Base-by-base conservation (phyloP, 2,113 vertebrate genomes). In the Pleuronectes platessa region DNA sequence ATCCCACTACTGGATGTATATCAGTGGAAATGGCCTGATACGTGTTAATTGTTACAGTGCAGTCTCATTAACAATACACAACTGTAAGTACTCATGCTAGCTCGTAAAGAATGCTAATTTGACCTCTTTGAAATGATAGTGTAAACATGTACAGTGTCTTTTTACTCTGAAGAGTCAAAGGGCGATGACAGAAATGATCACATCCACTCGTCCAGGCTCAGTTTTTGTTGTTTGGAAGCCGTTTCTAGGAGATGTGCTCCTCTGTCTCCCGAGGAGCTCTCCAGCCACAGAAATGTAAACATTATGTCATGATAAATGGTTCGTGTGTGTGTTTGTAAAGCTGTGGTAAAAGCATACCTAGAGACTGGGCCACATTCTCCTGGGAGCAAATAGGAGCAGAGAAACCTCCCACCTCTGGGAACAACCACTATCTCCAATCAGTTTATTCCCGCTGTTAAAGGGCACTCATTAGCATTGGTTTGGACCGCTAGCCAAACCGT, bases 231-330 rank as follows among this genome's bases (percentile, higher is more conserved):
- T 53, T 42, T 64, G 23, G 13, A 20, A 60, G 59, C 4, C 17
- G 27, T 79, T 42, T 81, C 64, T 35, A 31, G 74, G 47, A 70
- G 77, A 85, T 71, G 74, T 23, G 54, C 47, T 37, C 54, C 63
- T 61, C 64, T 64, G 56, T 61, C 49, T 61, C 21, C 27, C 65
- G 2, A 61, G 58, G 66, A 58, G 5, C 1, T 1, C 24, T 78
- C 61, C 8, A 42, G 7, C 35, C 26, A 42, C 7, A 63, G 31
- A 54, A 68, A 60, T 76, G 61, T 55, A 84, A 84, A 87, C 59
- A 87, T 73, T 63, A 79, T 76, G 67, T 81, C 73, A 79, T 61
- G 35, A 35, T 81, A 62, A 84, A 61, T 26, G 31, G 37, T 47
- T 58, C 55, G 56, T 77, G 21, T 67, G 62, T 66, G 56, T 77